Evolutionary conservation across 2,888 invertebrate genomes (phyloP), one percentile per base, ranked within the genome.

Genomic region (Tetramorium bicarinatum): DNA sequence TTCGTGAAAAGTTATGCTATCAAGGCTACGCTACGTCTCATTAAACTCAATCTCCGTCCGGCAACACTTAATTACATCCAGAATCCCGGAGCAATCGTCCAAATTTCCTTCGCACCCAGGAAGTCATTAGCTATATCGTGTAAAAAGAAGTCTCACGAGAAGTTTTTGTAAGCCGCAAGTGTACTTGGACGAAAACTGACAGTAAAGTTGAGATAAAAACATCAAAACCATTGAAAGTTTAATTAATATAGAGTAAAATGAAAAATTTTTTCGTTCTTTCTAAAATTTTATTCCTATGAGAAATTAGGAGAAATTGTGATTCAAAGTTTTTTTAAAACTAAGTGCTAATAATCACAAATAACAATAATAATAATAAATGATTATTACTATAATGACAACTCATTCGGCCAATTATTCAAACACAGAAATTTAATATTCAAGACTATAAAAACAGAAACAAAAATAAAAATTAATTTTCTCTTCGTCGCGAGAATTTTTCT

Each of bases 91-190:
- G 76, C 67, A 66, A 76, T 76, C 49, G 49, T 49, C 66, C 49
- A 76, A 76, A 76, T 76, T 76, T 76, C 49, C 76, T 76, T 66
- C 38, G 47, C 67, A 66, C 21, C 38, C 67, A 49, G 76, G 66
- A 76, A 76, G 49, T 76, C 76, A 66, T 76, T 76, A 66, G 25
- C 38, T 25, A 38, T 38, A 52, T 41, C 59, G 13, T 18, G 18
- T 47, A 75, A 75, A 75, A 75, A 75, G 44, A n/a, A 29, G 41
- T 41, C 15, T 21, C 21, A 7, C 34, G 21, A 66, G 29, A 62
- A 38, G 18, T 49, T 34, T 47, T 64, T n/a, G 47, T 49, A 41
- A 64, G 3, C 49, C 34, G 18, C 49, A 64, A 76, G 13, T 66
- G 49, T 67, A 25, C 34, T 64, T 34, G 11, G 11, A 38, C 38